Conservation (phyloP, 2,113 vertebrate species). For the Neodon shergylaensis region DNA sequence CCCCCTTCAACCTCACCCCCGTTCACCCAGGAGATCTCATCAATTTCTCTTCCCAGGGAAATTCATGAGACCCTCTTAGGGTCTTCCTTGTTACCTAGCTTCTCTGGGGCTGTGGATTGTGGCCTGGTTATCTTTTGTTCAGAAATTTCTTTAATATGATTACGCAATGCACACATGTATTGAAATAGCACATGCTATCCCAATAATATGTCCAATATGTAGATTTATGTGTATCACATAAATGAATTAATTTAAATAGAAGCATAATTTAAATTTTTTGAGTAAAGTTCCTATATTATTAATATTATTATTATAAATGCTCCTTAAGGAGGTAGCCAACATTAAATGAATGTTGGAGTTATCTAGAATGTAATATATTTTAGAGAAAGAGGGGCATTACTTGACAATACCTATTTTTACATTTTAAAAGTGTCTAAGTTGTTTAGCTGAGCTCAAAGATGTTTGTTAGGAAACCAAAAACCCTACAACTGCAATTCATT, state of each 20-base stretch:
- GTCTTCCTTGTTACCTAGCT: too few species aligned
- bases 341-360: background rate
- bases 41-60: too few species aligned
- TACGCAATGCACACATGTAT: background rate
- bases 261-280: background rate
- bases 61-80: too few species aligned
- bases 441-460: background rate
- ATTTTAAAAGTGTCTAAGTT: slow-evolving; percentile 11
- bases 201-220: background rate
- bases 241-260: background rate
- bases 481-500: background rate
- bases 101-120: too few species aligned
- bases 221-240: background rate
- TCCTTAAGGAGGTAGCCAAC: background rate
- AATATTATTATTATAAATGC: background rate
- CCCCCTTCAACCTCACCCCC: too few species aligned
- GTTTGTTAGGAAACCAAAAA: background rate
- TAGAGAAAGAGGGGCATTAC: background rate
- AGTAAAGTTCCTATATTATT: background rate
- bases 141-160: background rate
- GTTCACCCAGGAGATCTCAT: too few species aligned
- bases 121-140: too few species aligned
- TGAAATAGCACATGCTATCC: background rate
- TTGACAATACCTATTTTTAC: background rate
- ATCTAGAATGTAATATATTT: background rate